These are phyloP conservation scores for Chaetops frenatus DNA, from an alignment of 2,113 vertebrate species.

Conservation along the genomic window DNA sequence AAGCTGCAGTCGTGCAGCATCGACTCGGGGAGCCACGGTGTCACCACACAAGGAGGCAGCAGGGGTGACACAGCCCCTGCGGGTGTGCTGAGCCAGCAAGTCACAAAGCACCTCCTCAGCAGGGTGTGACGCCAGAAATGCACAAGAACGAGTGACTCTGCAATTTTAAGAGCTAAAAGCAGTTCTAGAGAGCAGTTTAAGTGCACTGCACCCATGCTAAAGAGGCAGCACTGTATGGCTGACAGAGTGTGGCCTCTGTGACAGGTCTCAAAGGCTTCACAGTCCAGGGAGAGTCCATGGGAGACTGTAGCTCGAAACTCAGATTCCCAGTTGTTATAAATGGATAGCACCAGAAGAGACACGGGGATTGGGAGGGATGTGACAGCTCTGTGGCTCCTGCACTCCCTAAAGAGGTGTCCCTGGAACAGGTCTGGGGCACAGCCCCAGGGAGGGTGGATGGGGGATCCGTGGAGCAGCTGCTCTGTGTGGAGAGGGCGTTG, in stretches of 20 bases:
- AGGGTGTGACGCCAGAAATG: neutral
- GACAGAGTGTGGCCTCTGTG: neutral
- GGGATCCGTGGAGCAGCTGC: neutral
- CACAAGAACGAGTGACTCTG: neutral
- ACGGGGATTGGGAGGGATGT: accelerated
- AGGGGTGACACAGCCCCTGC: neutral
- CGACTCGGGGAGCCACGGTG: accelerated
- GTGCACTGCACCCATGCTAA: accelerated
- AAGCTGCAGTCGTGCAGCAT: neutral
- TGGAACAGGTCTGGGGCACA: neutral
- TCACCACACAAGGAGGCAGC: accelerated
- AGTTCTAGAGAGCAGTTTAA: neutral
- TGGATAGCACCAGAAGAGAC: neutral
- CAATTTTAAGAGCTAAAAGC: neutral
- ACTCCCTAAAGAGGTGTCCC: neutral
- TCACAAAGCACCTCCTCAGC: neutral
- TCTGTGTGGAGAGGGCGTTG: neutral
- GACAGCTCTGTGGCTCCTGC: accelerated
- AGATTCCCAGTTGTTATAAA: neutral
- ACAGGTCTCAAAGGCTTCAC: accelerated
- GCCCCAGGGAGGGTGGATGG: neutral
- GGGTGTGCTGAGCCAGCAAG: neutral
- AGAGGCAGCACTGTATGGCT: neutral
- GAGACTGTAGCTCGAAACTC: neutral
- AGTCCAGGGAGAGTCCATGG: neutral